Evolutionary conservation across 2,113 vertebrate genomes (phyloP).

Genomic region (Tylochromis polylepis): DNA sequence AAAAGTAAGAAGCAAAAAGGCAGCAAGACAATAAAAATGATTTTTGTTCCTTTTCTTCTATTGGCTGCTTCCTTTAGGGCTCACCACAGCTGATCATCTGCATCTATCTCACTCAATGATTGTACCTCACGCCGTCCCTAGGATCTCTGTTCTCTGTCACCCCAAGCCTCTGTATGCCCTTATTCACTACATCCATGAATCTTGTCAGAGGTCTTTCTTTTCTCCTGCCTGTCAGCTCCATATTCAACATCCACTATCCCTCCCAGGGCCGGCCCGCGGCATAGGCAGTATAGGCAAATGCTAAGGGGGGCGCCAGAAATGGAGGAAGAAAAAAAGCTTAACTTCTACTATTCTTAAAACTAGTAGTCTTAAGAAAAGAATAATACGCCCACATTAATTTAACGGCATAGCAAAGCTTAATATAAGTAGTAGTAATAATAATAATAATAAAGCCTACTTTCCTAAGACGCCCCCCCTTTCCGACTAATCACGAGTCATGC

Average conservation of each 20-base stretch:
- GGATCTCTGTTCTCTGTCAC: not conserved
- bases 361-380: no score
- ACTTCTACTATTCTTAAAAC: no score
- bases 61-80: not conserved
- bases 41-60: not conserved
- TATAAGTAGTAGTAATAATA: no score
- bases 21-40: not conserved
- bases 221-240: not conserved
- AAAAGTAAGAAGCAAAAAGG: not conserved
- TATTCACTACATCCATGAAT: not conserved
- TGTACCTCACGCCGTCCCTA: not conserved
- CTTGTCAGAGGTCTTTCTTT: not conserved
- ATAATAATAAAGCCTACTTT: no score
- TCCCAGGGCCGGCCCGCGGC: no score
- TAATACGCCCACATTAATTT: no score
- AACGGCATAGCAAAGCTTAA: no score
- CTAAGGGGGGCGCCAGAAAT: no score
- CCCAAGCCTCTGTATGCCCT: not conserved
- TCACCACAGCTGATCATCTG: not conserved
- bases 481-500: no score
- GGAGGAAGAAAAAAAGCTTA: no score
- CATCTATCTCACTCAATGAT: rapidly evolving
- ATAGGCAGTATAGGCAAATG: no score
- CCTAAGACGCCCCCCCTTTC: no score
- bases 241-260: not conserved